Conservation (phyloP, 2,888 invertebrate genomes). For the Hydrotaea cyrtoneurina region DNA sequence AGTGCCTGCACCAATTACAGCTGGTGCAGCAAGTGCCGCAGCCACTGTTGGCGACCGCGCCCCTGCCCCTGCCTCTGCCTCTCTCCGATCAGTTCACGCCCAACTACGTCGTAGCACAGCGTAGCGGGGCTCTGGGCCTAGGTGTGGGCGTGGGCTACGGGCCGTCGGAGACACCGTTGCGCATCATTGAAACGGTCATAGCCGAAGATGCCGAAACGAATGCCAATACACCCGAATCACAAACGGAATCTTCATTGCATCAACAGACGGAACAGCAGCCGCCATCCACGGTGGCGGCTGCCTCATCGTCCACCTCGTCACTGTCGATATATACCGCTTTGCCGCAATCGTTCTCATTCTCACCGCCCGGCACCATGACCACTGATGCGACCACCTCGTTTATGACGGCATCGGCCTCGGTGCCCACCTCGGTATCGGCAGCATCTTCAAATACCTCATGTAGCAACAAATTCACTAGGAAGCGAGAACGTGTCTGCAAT, state of each 20-base stretch:
- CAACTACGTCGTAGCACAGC: constrained; percentile 46
- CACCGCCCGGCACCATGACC: constrained; percentile 65
- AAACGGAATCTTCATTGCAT: constrained; percentile 51
- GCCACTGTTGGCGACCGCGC: constrained; percentile 3
- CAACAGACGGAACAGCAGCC: constrained; percentile 28
- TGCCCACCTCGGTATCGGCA: constrained; percentile 63
- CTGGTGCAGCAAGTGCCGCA: constrained; percentile 42
- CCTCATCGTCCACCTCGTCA: constrained; percentile 58
- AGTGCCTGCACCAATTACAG: constrained; percentile 12
- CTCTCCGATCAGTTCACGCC: constrained; percentile 50
- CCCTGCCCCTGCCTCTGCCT: not conserved
- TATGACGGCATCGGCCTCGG: constrained; percentile 65
- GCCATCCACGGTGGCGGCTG: constrained; percentile 27
- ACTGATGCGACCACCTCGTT: constrained; percentile 60
- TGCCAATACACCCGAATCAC: constrained; percentile 70
- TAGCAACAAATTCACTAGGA: constrained; percentile 80
- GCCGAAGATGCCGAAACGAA: constrained; percentile 73
- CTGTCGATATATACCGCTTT: constrained; percentile 57
- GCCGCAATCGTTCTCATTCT: constrained; percentile 62
- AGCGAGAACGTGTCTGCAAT: constrained; percentile 80
- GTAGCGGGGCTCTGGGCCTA: constrained; percentile 20
- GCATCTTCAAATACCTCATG: constrained; percentile 73
- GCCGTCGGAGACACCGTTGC: constrained; percentile 58
- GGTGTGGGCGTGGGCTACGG: constrained; percentile 49
- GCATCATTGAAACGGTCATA: constrained; percentile 72